Base-by-base conservation (phyloP, 2,113 vertebrate genomes). In the Oplegnathus fasciatus region DNA sequence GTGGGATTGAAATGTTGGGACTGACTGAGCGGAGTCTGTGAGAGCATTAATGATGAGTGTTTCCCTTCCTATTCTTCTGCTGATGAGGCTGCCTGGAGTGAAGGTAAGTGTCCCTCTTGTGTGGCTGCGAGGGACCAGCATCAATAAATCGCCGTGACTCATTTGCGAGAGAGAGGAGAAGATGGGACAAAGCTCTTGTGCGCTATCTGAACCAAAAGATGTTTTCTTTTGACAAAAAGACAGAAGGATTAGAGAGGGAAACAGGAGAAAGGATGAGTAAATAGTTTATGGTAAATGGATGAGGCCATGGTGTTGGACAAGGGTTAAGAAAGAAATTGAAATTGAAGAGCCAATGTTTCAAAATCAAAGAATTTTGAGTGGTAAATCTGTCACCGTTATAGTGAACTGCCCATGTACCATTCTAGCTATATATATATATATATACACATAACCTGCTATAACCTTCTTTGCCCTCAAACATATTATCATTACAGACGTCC, bases 1-100 rank as follows among this genome's bases (percentile, higher is more conserved):
- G 34, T 1, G 6, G 30, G 32, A 26, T 10, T 54, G 34, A 62
- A 26, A 73, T 64, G 30, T 42, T 37, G 52, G 9, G 4, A 32
- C 44, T 34, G 78, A 28, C 42, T 17, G n/a, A 58, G 62, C 4
- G 7, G 68, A 78, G 74, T 54, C 22, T 18, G 32, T 20, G 32
- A 64, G 24, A 48, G 81, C 44, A 66, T 73, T 40, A 60, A 67
- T 40, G 80, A 81, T 1, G 3, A 81, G 60, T 17, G 57, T 78
- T 61, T 66, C 34, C 54, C 68, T 61, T 75, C 60, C 34, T 76
- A 7, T 34, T 20, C 75, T 71, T 50, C 50, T 80, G 67, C 58
- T 46, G 83, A 81, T 81, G 52, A 75, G 67, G 69, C 77, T 20
- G 37, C 65, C 26, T 60, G 42, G 8, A 24, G 58, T 37, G 75